Conservation (phyloP, 1,140 invertebrate species). For the Zaprionus africanus region DNA sequence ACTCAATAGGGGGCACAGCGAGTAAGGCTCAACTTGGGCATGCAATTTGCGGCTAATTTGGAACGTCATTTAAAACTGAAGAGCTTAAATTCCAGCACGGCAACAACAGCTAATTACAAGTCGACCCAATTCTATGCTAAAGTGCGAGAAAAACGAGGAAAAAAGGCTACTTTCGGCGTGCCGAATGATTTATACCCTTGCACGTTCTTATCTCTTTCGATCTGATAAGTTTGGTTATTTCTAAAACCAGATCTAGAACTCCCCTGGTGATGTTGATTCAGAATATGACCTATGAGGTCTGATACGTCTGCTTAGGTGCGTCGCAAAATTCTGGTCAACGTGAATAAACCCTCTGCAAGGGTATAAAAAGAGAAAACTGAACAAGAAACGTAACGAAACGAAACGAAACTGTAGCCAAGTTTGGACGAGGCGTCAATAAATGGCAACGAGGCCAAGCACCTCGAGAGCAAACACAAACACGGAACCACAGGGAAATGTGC, state of each 20-base stretch:
- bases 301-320: too few species aligned
- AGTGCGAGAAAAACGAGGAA: conserved; percentile 64
- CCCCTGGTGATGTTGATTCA: too few species aligned
- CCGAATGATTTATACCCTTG: too few species aligned
- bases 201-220: too few species aligned
- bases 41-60: conserved; percentile 45
- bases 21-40: conserved; percentile 27
- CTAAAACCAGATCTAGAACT: too few species aligned
- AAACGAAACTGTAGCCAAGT: conserved; percentile 43
- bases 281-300: too few species aligned
- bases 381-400: conserved; percentile 2
- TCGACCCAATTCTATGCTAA: conserved; percentile 71
- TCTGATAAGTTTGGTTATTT: too few species aligned
- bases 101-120: conserved; percentile 79
- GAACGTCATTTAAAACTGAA: conserved; percentile 56
- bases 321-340: too few species aligned
- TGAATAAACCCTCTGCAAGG: too few species aligned
- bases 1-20: too few species aligned
- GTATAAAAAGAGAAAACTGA: neutral
- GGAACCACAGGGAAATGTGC: conserved; percentile 75
- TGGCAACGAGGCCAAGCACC: conserved; percentile 81
- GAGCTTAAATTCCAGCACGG: conserved; percentile 64
- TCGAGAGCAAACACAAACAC: conserved; percentile 72
- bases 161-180: too few species aligned
- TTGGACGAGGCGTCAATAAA: conserved; percentile 65